phyloP scores from a whole-genome alignment of 1,140 invertebrate species.

The Pogonus chalceus region DNA sequence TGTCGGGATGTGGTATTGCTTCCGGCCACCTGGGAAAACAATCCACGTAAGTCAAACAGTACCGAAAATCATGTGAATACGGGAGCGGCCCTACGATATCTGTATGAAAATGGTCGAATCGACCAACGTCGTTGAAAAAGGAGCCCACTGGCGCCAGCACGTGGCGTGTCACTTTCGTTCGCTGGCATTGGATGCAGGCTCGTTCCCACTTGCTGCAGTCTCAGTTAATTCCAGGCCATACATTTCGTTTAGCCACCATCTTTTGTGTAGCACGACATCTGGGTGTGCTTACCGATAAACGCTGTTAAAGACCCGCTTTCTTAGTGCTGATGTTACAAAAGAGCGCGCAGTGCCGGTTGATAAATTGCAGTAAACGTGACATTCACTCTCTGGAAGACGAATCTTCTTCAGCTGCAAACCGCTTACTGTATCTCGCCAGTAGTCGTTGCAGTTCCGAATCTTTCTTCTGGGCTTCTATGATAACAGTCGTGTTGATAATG shows the following conservation, averaged over 20 bases:
- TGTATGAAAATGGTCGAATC: conserved; percentile 22
- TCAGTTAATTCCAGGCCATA: conserved; percentile 35
- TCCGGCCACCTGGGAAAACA: conserved; percentile 23
- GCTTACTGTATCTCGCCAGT: not conserved
- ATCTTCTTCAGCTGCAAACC: conserved; percentile 8
- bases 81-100: conserved; percentile 30
- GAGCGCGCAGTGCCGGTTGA: conserved; percentile 16
- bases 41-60: conserved; percentile 31
- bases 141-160: conserved; percentile 17
- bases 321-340: conserved; percentile 20
- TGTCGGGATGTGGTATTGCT: too few relatives aligned
- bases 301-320: conserved; percentile 23
- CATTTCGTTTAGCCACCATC: conserved; percentile 30
- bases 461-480: conserved; percentile 11
- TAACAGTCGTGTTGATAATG: conserved; percentile 18
- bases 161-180: conserved; percentile 24
- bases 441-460: conserved; percentile 11
- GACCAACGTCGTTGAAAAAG: conserved; percentile 16
- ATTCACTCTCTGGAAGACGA: not conserved
- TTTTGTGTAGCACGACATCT: conserved; percentile 25
- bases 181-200: conserved; percentile 26
- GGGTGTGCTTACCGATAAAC: conserved; percentile 31
- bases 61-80: conserved; percentile 22
- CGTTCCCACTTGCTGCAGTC: conserved; percentile 26
- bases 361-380: conserved; percentile 22